Evolutionary conservation across 2,888 invertebrate genomes (phyloP).

Genomic region (Rapana venosa): DNA sequence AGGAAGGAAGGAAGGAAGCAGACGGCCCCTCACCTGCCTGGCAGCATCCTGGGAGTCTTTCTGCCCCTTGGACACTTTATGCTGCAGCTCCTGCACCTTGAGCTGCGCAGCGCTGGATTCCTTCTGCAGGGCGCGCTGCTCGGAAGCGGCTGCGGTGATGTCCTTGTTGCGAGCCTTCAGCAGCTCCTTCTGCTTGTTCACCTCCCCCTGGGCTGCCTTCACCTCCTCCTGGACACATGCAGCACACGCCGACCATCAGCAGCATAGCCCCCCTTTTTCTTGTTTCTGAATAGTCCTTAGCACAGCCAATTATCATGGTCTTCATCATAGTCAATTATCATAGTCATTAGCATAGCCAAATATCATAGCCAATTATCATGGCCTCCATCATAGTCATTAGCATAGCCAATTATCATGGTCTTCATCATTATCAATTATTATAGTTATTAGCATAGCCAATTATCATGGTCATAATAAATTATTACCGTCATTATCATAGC

Average conservation of each 20-base stretch:
- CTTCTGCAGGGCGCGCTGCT: conserved; percentile 71
- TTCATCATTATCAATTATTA: no score
- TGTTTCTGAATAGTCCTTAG: no score
- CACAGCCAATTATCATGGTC: not conserved
- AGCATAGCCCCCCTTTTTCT: no score
- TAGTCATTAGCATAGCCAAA: no score
- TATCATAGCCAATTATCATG: no score
- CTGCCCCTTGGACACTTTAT: conserved; percentile 77
- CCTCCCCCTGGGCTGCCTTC: conserved; percentile 70
- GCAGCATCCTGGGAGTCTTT: conserved; percentile 84
- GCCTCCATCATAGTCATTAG: no score
- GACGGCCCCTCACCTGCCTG: conserved; percentile 80
- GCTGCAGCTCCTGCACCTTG: conserved; percentile 79
- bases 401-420: no score
- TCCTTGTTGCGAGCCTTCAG: conserved; percentile 75
- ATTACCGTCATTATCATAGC: no score
- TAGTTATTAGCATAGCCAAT: no score
- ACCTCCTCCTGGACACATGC: conserved; percentile 62
- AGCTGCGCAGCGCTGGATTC: conserved; percentile 71
- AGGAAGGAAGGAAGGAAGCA: not conserved
- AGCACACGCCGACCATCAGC: no score
- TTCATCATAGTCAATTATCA: no score
- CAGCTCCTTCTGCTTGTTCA: conserved; percentile 74
- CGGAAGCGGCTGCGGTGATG: conserved; percentile 67
- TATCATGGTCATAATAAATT: no score